Evolutionary conservation across 1,140 invertebrate genomes (phyloP), one percentile per base, ranked within the genome.

Genomic region (Caligus rogercresseyi): DNA sequence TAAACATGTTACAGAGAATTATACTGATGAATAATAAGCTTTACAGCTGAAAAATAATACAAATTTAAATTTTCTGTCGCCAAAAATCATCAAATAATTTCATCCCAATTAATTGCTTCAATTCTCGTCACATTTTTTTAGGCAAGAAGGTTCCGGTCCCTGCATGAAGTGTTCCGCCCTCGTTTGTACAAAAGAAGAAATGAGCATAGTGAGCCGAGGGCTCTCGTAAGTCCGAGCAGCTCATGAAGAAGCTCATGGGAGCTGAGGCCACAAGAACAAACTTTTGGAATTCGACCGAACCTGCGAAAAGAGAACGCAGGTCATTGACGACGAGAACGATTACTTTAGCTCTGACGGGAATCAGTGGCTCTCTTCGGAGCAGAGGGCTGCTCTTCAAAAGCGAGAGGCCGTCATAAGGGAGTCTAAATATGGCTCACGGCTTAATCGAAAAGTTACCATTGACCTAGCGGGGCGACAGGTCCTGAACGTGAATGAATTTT

Each of bases 141-240:
- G 79, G 80, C 92, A 97, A 76, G 95, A 99, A 77, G 93, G 94
- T 1, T 84, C 90, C 26, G 95, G 95, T 0, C 88, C 90, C 1
- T 98, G 95, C 72, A 78, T 95, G 13, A 93, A 86, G 69, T 99
- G 96, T 77, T 85, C 81, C 1, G 80, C 82, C 68, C 72, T 87
- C 65, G 90, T 90, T 72, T 73, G 69, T 69, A 83, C 84, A 1
- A 74, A 77, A n/a, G 81, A 86, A 66, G 83, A 92, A 69, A 77
- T 80, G 69, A 77, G 77, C 65, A 73, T 86, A 26, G 72, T 89
- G 52, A 77, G 78, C 60, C 71, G 78, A n/a, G 20, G 80, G 82
- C 26, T 79, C 79, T 0, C 85, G 83, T 68, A 80, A 83, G 65
- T 79, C 81, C 59, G 79, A 83, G 64, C 78, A 79, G 61, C 74